phyloP scores from a whole-genome alignment of 2,113 vertebrate genomes.

The Salminus brasiliensis region DNA sequence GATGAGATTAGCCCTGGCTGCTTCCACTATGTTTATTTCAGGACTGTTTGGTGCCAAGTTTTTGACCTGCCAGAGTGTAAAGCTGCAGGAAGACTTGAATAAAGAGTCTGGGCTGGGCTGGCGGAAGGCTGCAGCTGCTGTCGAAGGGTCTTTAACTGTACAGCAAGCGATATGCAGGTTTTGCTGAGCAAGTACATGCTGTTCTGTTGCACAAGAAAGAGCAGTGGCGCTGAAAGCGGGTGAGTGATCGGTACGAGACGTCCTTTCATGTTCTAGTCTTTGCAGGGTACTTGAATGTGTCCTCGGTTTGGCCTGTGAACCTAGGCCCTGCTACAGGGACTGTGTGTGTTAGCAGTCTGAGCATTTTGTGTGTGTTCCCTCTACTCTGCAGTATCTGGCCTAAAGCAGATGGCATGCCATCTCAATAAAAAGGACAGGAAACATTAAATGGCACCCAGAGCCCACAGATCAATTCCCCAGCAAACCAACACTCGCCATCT shows the following conservation, averaged over 20 bases:
- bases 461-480: constrained; percentile 30
- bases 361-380: constrained; percentile 14
- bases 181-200: neutral
- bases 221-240: neutral
- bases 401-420: constrained; percentile 38
- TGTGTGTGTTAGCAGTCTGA: neutral
- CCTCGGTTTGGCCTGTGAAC: neutral
- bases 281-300: neutral
- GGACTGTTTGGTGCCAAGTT: neutral
- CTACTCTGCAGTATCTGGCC: neutral
- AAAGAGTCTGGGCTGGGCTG: neutral
- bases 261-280: neutral
- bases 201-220: constrained; percentile 14
- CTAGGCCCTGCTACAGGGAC: constrained; percentile 8
- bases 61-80: constrained; percentile 13
- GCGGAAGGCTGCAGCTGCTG: neutral
- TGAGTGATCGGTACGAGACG: neutral
- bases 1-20: constrained; percentile 35
- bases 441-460: constrained; percentile 4
- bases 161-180: neutral
- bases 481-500: neutral
- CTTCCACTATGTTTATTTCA: neutral
- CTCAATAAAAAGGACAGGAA: constrained; percentile 19
- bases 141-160: neutral
- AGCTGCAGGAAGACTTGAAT: neutral